Evolutionary conservation across 37 sponge, comb jelly and placozoan species (phyloP), one percentile per base, ranked within the genome.

Genomic region (Mnemiopsis leidyi): DNA sequence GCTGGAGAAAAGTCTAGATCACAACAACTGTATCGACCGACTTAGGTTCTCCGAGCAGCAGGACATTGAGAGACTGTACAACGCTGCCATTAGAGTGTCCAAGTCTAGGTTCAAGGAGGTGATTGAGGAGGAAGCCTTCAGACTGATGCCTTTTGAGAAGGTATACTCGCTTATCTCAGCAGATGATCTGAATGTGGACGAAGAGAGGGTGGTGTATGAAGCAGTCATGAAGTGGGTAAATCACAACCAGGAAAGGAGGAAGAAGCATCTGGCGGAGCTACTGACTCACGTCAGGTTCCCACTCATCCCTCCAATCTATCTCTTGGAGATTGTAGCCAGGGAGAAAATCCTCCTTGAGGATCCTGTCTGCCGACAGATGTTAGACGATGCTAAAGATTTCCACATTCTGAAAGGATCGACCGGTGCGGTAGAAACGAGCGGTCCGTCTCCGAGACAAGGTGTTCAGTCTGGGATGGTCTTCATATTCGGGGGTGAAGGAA

Each of bases 61-160:
- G 90, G 90, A 85, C 29, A 85, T 85, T 28, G 90, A 85, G 61
- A 9, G 90, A 40, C 61, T 85, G n/a, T 85, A 85, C 48, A 28
- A 85, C 61, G 90, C 90, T 1, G 40, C 90, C 26, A 9, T 85
- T 25, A 38, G 90, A 3, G 90, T 85, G 0, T 28, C 90, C 23
- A 85, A 85, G n/a, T 35, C 90, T 13, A 38, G 90, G 90, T 85
- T 85, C 26, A 85, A 37, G 30, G 90, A 85, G 61, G 35, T 85
- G 9, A 85, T 85, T n/a, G 36, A 32, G 26, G 90, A 85, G 40
- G 90, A 85, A 29, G 40, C 32, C 0, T 85, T 39, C 90, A 18
- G 90, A 40, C 90, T 85, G n/a, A 85, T 85, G 90, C 90, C 90
- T 28, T 85, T 85, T 85, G 90, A 85, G 90, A 85, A 85, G 48